Evolutionary conservation across 2,113 vertebrate genomes (phyloP).

Genomic region (Psittacula cyanocephala): DNA sequence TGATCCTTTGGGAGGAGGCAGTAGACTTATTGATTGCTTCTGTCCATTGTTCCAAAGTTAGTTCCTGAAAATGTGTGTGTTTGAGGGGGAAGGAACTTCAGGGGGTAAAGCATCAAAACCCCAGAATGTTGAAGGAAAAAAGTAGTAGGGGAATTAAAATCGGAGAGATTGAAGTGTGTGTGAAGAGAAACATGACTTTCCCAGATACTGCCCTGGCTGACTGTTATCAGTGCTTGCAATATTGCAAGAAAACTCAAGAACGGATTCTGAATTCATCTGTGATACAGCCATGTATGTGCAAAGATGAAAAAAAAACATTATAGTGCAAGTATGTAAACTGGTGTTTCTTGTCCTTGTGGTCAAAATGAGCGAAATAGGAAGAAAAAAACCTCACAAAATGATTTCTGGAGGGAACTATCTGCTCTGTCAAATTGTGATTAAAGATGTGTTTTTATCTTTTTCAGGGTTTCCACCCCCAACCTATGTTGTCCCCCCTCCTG

Average conservation of each 20-base stretch:
- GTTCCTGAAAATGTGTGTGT: not conserved
- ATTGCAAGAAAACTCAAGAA: not conserved
- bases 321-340: not conserved
- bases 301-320: not conserved
- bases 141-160: not conserved
- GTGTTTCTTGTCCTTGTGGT: not conserved
- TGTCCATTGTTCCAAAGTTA: not conserved
- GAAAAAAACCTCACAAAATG: not conserved
- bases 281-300: not conserved
- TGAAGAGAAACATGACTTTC: not conserved
- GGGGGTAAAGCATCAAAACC: not conserved
- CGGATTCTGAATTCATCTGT: not conserved
- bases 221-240: not conserved
- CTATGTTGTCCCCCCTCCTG: conserved; percentile 93
- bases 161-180: accelerated
- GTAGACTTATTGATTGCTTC: not conserved
- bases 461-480: conserved; percentile 93
- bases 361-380: not conserved
- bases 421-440: not conserved
- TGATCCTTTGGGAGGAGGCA: not conserved
- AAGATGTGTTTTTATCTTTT: not conserved
- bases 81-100: not conserved
- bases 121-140: not conserved
- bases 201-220: not conserved
- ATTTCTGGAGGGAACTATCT: not conserved